Evolutionary conservation across 1,140 invertebrate genomes (phyloP).

Genomic region (Macrobrachium rosenbergii): DNA sequence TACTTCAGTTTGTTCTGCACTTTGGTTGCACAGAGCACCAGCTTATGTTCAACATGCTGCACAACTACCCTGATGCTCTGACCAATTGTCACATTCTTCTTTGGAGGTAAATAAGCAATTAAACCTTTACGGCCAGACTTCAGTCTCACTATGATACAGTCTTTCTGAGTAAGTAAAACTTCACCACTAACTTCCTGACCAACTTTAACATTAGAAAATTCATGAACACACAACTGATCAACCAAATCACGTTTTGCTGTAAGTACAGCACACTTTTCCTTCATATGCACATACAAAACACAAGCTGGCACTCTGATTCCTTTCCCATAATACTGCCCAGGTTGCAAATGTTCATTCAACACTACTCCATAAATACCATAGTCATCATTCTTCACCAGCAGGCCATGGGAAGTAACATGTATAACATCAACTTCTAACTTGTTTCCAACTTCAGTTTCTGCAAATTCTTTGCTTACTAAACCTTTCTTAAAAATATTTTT

Average conservation of each 20-base stretch:
- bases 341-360: not conserved
- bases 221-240: not conserved
- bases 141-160: slow-evolving; percentile 27
- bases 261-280: slow-evolving; percentile 32
- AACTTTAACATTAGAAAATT: slow-evolving; percentile 5
- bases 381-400: slow-evolving; percentile 3
- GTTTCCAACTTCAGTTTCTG: slow-evolving; percentile 14
- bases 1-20: slow-evolving; percentile 9
- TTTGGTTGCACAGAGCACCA: slow-evolving; percentile 20
- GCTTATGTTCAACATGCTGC: slow-evolving; percentile 6
- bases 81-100: slow-evolving; percentile 26
- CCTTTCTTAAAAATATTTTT: slow-evolving; percentile 9
- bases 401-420: not conserved
- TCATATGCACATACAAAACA: slow-evolving; percentile 28
- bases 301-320: slow-evolving; percentile 10
- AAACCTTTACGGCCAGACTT: not conserved
- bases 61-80: slow-evolving; percentile 14
- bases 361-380: not conserved
- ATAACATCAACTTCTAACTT: slow-evolving; percentile 11
- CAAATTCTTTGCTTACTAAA: not conserved
- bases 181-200: slow-evolving; percentile 21
- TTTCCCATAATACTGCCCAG: not conserved
- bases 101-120: slow-evolving; percentile 29
- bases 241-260: slow-evolving; percentile 13
- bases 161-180: slow-evolving; percentile 16